A percentile compares a stretch with the other conserved stretches of the same genome.
These are phyloP conservation scores for Drosophila phalerata DNA, from an alignment of 2,888 invertebrate species.

Conservation along the genomic window DNA sequence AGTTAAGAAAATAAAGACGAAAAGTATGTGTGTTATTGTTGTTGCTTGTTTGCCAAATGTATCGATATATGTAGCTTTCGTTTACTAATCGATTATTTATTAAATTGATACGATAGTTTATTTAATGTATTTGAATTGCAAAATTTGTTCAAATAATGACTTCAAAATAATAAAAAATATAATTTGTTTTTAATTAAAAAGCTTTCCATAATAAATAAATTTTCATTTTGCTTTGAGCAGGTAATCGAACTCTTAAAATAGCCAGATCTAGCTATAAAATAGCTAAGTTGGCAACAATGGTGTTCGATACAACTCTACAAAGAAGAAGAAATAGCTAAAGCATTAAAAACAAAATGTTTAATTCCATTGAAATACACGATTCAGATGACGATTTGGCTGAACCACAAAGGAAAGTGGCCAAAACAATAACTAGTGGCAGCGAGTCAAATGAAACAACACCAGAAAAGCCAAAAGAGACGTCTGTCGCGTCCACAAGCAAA, in stretches of 20 bases:
- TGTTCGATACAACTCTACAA: no score
- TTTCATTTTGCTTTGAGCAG: no score
- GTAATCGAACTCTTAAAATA: no score
- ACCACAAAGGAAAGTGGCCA: neutral
- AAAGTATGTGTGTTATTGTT: conserved; percentile 21
- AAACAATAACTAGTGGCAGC: conserved; percentile 1
- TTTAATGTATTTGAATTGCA: neutral
- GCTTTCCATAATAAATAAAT: no score
- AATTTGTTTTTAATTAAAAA: neutral
- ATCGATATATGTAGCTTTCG: conserved; percentile 26
- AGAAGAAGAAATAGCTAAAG: conserved; percentile 23
- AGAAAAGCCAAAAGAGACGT: conserved; percentile 15
- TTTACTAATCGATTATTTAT: neutral
- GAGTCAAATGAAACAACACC: conserved; percentile 33
- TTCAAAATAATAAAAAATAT: neutral
- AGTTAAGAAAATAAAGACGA: conserved; percentile 51
- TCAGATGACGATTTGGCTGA: conserved; percentile 62
- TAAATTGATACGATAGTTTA: neutral
- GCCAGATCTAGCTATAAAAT: no score
- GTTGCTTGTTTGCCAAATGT: conserved; percentile 1
- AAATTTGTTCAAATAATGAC: neutral
- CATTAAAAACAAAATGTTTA: conserved; percentile 28
- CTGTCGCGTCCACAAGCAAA: neutral
- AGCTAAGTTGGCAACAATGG: no score
- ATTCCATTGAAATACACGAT: conserved; percentile 65